A percentile compares a stretch with the other conserved stretches of the same genome.
These are phyloP conservation scores for Lagenorhynchus albirostris DNA, from an alignment of 2,113 vertebrate species.

Conservation along the genomic window DNA sequence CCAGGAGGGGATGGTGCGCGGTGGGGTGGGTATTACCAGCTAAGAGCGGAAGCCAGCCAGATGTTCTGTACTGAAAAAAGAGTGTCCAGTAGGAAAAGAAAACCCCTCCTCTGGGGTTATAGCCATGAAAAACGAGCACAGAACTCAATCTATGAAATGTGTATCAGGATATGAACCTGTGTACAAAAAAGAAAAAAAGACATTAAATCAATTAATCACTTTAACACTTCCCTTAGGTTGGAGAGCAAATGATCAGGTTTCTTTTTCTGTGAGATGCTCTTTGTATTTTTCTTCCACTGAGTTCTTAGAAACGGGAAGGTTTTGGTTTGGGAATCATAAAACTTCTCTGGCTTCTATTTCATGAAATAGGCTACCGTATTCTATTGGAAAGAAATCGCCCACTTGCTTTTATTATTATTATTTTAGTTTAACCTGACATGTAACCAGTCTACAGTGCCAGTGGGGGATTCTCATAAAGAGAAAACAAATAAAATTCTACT, in stretches of 20 bases:
- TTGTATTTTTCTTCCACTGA: slow-evolving; percentile 45
- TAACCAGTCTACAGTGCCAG: slow-evolving; percentile 61
- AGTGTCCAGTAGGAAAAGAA: background rate
- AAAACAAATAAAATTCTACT: slow-evolving; percentile 62
- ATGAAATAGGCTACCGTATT: slow-evolving; percentile 68
- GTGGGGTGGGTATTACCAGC: background rate
- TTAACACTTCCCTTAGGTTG: background rate
- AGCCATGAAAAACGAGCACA: background rate
- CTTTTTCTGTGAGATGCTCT: slow-evolving; percentile 33
- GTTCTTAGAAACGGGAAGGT: slow-evolving; percentile 3
- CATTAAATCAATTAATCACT: background rate
- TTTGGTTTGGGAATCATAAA: slow-evolving; percentile 62
- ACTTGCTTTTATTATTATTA: slow-evolving; percentile 75
- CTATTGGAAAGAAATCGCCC: slow-evolving; percentile 68
- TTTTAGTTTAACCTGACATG: slow-evolving; percentile 65
- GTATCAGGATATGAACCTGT: background rate
- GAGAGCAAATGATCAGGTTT: background rate
- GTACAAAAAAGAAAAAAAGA: background rate
- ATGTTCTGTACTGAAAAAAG: background rate
- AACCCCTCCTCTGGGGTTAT: background rate
- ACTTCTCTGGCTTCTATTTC: slow-evolving; percentile 67
- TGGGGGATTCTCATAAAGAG: slow-evolving; percentile 64
- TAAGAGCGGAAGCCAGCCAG: slow-evolving; percentile 11
- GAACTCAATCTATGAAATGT: background rate
- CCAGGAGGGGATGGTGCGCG: background rate